A percentile compares a stretch with the other conserved stretches of the same genome.
These are phyloP conservation scores for Megaleporinus macrocephalus DNA, from an alignment of 2,113 vertebrate genomes.

Conservation along the genomic window DNA sequence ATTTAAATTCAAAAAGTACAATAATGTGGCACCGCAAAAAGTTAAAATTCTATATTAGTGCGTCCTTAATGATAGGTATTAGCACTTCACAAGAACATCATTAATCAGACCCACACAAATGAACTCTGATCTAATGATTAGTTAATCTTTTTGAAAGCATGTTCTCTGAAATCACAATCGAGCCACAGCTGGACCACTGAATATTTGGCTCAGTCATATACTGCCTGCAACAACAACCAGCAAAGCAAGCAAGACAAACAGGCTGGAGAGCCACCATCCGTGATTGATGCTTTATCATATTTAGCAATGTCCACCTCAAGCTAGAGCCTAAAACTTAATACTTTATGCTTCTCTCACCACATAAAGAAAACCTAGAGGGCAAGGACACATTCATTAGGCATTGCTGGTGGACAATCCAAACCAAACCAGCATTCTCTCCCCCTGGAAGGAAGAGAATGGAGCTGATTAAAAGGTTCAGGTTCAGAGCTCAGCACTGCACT, in stretches of 20 bases:
- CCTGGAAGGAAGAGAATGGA: conserved; percentile 24
- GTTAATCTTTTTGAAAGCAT: not conserved
- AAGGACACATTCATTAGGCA: conserved; percentile 13
- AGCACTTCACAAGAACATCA: too few species aligned
- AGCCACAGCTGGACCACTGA: not conserved
- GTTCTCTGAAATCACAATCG: not conserved
- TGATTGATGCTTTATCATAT: not conserved
- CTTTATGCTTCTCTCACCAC: not conserved
- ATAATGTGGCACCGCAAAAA: too few species aligned
- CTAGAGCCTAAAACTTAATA: not conserved
- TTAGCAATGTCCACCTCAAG: not conserved
- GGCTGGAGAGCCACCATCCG: not conserved
- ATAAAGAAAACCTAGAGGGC: conserved; percentile 3
- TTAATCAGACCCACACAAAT: not conserved
- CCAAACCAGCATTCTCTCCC: conserved; percentile 19
- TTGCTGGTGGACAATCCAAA: conserved; percentile 26
- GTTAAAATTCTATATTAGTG: too few species aligned
- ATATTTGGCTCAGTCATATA: not conserved
- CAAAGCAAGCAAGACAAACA: not conserved
- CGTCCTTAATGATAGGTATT: too few species aligned
- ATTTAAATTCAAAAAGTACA: too few species aligned
- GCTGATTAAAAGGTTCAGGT: conserved; percentile 38
- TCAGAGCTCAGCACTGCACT: conserved; percentile 23
- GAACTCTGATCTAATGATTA: not conserved
- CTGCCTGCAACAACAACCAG: not conserved